Conservation (phyloP, 2,113 vertebrate species). For the Poeciliopsis retropinna region DNA sequence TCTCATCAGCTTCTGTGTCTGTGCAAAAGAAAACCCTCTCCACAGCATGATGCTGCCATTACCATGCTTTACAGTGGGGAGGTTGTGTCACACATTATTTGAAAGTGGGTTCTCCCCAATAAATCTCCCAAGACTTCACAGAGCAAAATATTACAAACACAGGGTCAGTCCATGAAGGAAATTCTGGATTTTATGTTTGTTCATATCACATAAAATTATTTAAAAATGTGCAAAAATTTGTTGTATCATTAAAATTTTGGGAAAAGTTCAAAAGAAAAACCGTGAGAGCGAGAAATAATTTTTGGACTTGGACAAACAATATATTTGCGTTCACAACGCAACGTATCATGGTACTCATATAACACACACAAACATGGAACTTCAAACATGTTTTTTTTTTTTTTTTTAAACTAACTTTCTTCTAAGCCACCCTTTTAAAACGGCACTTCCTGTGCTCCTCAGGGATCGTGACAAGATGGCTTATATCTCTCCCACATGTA, state of each 20-base stretch:
- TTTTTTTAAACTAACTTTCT: background rate
- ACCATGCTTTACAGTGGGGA: background rate
- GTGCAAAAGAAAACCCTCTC: background rate
- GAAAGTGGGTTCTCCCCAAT: no score
- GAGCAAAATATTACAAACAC: background rate
- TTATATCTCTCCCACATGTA: slow-evolving; percentile 13
- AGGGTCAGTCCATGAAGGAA: no score
- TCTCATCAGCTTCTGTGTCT: background rate
- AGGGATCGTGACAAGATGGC: background rate
- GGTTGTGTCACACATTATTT: background rate
- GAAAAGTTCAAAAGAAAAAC: no score
- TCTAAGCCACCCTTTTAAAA: background rate
- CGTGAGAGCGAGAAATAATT: no score
- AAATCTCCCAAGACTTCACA: background rate
- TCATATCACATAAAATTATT: background rate
- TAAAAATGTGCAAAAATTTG: background rate
- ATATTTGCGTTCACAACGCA: no score
- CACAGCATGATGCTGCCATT: background rate
- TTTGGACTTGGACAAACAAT: no score
- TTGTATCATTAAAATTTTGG: no score
- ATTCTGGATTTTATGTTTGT: background rate
- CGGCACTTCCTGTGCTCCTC: background rate
- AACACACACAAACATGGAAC: background rate
- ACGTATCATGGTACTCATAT: no score
- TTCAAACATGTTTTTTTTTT: background rate